phyloP scores from a whole-genome alignment of 2,113 vertebrate species.

The Megaleporinus macrocephalus region DNA sequence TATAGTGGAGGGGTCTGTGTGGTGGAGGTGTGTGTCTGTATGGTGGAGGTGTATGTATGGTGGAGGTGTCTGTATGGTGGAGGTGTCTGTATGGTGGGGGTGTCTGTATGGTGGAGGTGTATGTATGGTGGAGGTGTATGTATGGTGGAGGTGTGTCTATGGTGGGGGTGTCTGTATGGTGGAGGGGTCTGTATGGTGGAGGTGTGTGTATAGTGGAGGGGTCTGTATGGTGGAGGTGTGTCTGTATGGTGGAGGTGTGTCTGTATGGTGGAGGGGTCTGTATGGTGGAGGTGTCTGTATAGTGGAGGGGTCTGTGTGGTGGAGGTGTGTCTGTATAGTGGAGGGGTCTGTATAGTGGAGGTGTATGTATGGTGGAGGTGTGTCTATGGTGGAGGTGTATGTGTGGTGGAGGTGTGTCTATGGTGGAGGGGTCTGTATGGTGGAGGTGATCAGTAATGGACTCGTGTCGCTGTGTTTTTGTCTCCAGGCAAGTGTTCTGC shows the following conservation, averaged over 20 bases:
- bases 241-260: neutral
- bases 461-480: neutral
- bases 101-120: neutral
- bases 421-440: too few species aligned
- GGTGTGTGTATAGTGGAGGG: too few species aligned
- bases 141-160: neutral
- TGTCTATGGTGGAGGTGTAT: too few species aligned
- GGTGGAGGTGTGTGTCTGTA: neutral
- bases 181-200: too few species aligned
- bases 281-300: neutral
- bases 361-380: neutral
- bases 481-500: slow-evolving; percentile 89
- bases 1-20: too few species aligned
- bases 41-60: neutral
- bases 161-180: too few species aligned
- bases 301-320: too few species aligned
- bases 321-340: neutral
- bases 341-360: too few species aligned
- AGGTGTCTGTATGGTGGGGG: neutral
- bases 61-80: neutral
- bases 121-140: neutral
- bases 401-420: too few species aligned
- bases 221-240: neutral
- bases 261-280: too few species aligned
- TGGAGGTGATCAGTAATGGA: neutral